These are phyloP conservation scores for Hestina assimilis DNA, from an alignment of 1,140 invertebrate species.

Conservation along the genomic window DNA sequence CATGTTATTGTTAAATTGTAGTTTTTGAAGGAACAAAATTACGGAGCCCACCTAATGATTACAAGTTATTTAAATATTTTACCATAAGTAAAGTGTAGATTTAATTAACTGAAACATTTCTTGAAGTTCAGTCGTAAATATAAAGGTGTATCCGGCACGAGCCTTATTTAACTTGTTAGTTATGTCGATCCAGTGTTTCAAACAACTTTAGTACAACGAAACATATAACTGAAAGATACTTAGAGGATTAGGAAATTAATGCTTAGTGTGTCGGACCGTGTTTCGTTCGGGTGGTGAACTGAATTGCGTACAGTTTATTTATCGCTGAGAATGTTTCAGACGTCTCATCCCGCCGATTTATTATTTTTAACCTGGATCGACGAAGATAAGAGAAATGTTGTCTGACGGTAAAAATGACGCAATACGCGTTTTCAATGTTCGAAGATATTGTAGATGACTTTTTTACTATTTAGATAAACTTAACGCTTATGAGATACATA, in stretches of 20 bases:
- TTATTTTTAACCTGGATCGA: conserved; percentile 18
- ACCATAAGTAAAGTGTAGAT: too few species aligned
- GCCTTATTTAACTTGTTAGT: conserved; percentile 18
- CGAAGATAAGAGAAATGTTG: conserved; percentile 4
- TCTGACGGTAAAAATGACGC: not conserved
- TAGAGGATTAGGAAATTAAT: conserved; percentile 15
- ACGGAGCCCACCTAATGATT: too few species aligned
- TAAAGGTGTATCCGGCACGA: not conserved
- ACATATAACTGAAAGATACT: conserved; percentile 17
- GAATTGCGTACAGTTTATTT: conserved; percentile 8
- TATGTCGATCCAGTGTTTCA: conserved; percentile 13
- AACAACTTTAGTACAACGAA: conserved; percentile 15
- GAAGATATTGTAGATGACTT: not conserved
- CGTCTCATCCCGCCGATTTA: conserved; percentile 16
- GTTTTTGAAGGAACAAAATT: too few species aligned
- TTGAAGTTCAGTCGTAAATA: conserved; percentile 1
- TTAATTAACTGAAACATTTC: not conserved
- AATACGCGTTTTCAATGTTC: conserved; percentile 4
- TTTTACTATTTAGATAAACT: too few species aligned
- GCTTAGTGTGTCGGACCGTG: conserved; percentile 6
- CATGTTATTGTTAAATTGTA: too few species aligned
- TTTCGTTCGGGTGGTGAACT: not conserved
- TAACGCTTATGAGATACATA: too few species aligned
- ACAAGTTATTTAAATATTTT: too few species aligned
- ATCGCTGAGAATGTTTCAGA: conserved; percentile 6